These are phyloP conservation scores for Pherbina coryleti DNA, from an alignment of 2,888 invertebrate genomes.

Conservation along the genomic window DNA sequence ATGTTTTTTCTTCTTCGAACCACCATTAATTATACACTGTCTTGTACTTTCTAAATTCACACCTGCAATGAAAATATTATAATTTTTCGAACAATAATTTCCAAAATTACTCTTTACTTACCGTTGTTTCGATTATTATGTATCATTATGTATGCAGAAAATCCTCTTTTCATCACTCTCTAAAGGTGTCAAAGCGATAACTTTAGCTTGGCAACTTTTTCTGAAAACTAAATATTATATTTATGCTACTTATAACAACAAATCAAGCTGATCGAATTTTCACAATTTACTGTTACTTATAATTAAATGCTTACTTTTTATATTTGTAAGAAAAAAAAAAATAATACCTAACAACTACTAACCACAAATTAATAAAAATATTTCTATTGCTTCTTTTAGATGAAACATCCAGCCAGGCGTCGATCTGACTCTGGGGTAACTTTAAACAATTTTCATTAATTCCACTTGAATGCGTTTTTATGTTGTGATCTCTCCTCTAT, in stretches of 20 bases:
- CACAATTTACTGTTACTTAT: background rate
- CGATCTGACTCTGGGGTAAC: constrained; percentile 51
- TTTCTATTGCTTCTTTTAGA: constrained; percentile 56
- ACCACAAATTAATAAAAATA: constrained; percentile 4
- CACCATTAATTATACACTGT: background rate
- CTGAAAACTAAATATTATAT: background rate
- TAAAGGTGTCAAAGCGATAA: background rate
- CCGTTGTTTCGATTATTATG: background rate
- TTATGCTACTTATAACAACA: background rate
- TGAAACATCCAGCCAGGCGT: constrained; percentile 58
- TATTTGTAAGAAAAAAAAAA: background rate
- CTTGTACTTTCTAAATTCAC: constrained; percentile 22
- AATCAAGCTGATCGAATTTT: background rate
- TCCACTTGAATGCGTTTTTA: background rate
- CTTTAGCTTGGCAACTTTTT: too few species aligned
- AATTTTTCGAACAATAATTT: background rate
- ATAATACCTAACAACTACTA: constrained; percentile 12
- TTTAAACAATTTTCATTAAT: background rate
- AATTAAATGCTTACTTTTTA: too few species aligned
- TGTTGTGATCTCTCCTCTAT: background rate
- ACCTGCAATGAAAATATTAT: constrained; percentile 5
- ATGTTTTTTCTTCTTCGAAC: background rate
- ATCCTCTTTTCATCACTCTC: background rate
- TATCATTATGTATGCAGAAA: background rate
- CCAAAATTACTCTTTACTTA: background rate